phyloP scores from a whole-genome alignment of 1,140 invertebrate genomes.

The Oedothorax gibbosus region DNA sequence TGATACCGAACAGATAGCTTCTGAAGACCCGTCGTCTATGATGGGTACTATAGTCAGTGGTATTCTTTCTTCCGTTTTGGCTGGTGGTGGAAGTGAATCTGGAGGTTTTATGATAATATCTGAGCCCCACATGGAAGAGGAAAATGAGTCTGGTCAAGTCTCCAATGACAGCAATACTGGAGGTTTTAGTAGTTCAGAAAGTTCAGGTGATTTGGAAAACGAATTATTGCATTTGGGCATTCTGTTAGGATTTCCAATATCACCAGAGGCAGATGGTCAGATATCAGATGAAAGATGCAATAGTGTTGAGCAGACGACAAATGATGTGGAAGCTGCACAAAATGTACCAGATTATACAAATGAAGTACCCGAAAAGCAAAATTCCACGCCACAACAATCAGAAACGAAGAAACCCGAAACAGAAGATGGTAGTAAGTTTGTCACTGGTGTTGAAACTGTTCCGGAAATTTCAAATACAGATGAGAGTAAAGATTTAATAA shows the following conservation, averaged over 20 bases:
- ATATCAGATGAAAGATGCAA: no score
- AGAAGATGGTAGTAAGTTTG: no score
- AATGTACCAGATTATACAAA: no score
- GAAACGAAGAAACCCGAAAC: no score
- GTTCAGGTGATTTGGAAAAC: not conserved
- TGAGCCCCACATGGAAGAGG: not conserved
- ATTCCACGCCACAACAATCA: no score
- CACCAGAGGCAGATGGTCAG: not conserved
- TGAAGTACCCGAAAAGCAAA: no score
- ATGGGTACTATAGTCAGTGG: slow-evolving; percentile 1
- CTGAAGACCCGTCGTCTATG: not conserved
- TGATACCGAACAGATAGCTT: not conserved
- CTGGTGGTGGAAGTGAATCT: not conserved
- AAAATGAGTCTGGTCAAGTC: no score
- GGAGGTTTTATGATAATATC: slow-evolving; percentile 3
- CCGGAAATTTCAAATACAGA: no score
- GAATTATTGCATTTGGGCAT: not conserved
- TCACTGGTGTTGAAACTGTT: no score
- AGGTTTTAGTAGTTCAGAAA: not conserved
- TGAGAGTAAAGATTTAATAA: no score
- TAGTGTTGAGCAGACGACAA: no score
- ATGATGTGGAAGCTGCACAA: no score
- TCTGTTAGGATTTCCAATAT: not conserved
- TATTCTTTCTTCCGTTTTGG: not conserved
- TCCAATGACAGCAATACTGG: not conserved